Conservation (phyloP, 1,140 invertebrate genomes). For the Drosophila bocqueti region DNA sequence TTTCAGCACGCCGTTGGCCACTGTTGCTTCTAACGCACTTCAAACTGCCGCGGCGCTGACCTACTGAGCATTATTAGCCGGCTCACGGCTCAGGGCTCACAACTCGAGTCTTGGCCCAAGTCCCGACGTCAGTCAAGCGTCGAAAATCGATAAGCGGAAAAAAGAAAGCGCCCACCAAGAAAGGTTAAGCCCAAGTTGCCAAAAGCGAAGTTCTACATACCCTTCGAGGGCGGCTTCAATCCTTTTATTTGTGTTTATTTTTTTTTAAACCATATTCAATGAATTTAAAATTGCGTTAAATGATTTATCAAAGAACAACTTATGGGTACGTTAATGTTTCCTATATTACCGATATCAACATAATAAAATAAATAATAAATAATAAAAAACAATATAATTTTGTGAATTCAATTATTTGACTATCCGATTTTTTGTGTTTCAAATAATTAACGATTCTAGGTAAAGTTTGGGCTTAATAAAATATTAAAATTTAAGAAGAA, state of each 20-base stretch:
- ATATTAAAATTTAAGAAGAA: neutral
- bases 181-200: conserved; percentile 17
- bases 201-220: conserved; percentile 31
- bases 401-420: neutral
- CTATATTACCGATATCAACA: no score
- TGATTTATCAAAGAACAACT: neutral
- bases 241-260: neutral
- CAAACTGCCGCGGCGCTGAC: conserved; percentile 71
- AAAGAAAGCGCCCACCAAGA: conserved; percentile 20
- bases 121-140: conserved; percentile 54
- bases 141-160: conserved; percentile 72
- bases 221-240: conserved; percentile 16
- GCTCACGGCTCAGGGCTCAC: conserved; percentile 39
- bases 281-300: neutral
- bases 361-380: neutral
- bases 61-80: conserved; percentile 81
- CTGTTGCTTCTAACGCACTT: conserved; percentile 80
- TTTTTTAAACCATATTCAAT: neutral
- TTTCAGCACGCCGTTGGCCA: conserved; percentile 58
- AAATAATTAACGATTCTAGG: neutral
- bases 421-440: neutral
- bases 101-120: conserved; percentile 33
- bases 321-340: no score
- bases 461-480: neutral
- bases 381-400: neutral